Evolutionary conservation across 2,797 vertebrate species (phyloP), one percentile per base, ranked within the genome.

Genomic region (Onychomys torridus): DNA sequence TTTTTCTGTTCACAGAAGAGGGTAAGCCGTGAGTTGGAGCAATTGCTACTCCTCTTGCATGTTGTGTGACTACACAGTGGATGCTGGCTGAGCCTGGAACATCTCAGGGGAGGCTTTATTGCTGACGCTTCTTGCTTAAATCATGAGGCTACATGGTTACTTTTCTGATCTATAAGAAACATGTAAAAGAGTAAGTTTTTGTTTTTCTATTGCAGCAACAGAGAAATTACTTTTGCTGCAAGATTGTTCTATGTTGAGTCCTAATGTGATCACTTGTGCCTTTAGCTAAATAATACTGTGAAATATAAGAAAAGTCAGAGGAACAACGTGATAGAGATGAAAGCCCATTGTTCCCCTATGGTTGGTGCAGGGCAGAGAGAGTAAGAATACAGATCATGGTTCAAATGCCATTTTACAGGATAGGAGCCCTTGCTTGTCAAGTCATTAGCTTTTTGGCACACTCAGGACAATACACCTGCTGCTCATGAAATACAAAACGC

Each of bases 381-480:
- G 32, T 99, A 69, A 95, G 59, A 65, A 84, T 75, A 95, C 91
- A 94, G 96, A 97, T 46, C 85, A 97, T 87, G 96, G 90, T 89
- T 98, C 89, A 85, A 91, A 96, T 95, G 97, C 98, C 97, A 91
- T 97, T 97, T 97, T 91, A 98, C 91, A 98, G 95, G 95, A 95
- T 93, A 96, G 95, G 96, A 77, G 87, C 84, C 94, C 75, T 97
- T 97, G 96, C 75, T 97, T 97, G 96, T 93, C 95, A 96, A 46
- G 97, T 99, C 98, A 99, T 98, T 98, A 99, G 98, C 98, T 99
- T 99, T 98, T 99, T 99, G 97, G 99, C 99, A 81, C 99, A 99
- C 97, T 99, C 99, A 11, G 99, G 98, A 98, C 99, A 99, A 99
- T 99, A 99, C 98, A 99, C 99, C 65, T 99, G 98, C 67, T 99